These are phyloP conservation scores for Plecotus auritus DNA, from an alignment of 2,113 vertebrate species.

Conservation along the genomic window DNA sequence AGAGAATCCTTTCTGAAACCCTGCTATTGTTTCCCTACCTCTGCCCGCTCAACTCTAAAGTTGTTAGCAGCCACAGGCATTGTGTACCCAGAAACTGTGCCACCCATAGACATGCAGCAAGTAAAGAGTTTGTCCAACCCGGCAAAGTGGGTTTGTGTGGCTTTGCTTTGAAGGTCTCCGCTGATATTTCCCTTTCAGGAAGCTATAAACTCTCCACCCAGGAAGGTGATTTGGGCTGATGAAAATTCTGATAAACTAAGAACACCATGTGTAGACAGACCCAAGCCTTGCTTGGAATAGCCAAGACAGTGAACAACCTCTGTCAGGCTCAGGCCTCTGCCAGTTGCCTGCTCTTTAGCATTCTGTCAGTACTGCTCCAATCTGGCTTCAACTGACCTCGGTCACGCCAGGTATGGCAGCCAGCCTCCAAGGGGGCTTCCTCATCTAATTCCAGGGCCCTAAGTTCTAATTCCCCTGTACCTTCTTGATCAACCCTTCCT, in stretches of 20 bases:
- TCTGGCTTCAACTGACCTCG: background rate
- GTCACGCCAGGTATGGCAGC: background rate
- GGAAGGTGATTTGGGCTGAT: background rate
- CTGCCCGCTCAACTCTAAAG: background rate
- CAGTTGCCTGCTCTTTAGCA: background rate
- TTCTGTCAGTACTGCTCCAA: background rate
- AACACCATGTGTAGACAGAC: background rate
- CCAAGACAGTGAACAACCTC: background rate
- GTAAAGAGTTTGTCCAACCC: background rate
- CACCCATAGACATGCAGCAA: background rate
- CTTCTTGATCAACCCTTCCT: background rate
- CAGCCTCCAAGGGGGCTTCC: background rate
- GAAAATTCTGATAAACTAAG: background rate
- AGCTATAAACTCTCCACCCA: background rate
- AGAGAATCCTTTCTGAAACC: background rate
- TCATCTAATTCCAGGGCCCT: background rate
- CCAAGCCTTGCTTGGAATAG: background rate
- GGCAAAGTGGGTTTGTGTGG: background rate
- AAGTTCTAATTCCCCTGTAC: background rate
- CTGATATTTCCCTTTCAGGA: background rate
- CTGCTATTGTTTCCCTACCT: background rate
- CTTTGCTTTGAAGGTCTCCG: background rate
- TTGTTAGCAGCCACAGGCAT: background rate
- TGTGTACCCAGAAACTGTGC: background rate
- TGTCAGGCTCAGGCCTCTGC: background rate